A percentile compares a stretch with the other conserved stretches of the same genome.
Evolutionary conservation across 2,797 vertebrate genomes (phyloP).

Genomic region (Picus viridis): DNA sequence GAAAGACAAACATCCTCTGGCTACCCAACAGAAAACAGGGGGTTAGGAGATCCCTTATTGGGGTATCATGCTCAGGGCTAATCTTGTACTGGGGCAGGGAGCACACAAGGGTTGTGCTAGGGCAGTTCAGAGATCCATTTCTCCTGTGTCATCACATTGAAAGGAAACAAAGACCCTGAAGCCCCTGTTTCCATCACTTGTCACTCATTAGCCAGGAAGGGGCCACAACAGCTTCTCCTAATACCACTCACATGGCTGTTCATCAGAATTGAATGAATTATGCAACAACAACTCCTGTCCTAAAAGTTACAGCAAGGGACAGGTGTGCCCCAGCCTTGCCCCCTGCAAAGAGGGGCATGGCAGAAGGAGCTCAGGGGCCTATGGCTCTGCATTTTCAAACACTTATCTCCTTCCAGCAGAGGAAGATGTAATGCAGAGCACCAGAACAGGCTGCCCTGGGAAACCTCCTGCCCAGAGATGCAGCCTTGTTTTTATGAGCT

Average conservation of each 20-base stretch:
- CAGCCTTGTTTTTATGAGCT: neutral
- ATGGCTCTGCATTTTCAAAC: neutral
- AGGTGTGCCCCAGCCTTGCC: neutral
- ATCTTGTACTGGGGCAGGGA: neutral
- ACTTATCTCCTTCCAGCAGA: neutral
- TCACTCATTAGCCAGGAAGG: neutral
- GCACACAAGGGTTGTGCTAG: neutral
- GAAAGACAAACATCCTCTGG: fast-evolving
- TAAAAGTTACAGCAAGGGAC: neutral
- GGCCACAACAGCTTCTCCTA: neutral
- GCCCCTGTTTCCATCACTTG: neutral
- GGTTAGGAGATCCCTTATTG: neutral
- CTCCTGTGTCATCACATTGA: too few relatives aligned
- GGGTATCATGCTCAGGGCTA: neutral
- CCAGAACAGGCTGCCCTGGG: neutral
- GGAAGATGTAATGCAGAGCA: neutral
- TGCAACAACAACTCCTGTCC: neutral
- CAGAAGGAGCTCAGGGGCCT: neutral
- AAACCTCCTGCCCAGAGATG: neutral
- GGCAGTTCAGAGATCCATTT: neutral
- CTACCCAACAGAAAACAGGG: neutral
- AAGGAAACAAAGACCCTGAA: neutral
- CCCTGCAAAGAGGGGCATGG: neutral
- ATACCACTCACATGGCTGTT: neutral
- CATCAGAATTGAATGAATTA: neutral